A percentile compares a stretch with the other conserved stretches of the same genome.
Conservation (phyloP, 2,888 invertebrate genomes). For the Oscheius sp. region DNA sequence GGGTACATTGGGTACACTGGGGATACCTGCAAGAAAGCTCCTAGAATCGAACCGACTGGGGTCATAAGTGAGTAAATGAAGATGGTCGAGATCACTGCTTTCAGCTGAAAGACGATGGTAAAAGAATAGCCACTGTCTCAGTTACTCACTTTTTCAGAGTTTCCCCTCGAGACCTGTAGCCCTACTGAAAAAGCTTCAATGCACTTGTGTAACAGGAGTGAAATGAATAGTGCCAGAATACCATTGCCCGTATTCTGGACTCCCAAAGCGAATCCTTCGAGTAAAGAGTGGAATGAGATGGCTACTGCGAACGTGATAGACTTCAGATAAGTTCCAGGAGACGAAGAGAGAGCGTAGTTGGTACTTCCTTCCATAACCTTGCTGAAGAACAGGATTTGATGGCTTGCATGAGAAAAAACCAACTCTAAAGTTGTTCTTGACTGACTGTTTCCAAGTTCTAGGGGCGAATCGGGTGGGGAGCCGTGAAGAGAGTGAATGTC, state of each 20-base stretch:
- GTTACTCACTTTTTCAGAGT: slow-evolving; percentile 46
- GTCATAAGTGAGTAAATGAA: slow-evolving; percentile 79
- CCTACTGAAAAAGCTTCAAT: slow-evolving; percentile 79
- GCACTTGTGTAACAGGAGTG: slow-evolving; percentile 75
- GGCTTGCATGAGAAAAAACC: neutral
- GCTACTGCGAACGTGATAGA: slow-evolving; percentile 71
- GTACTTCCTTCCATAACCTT: slow-evolving; percentile 65
- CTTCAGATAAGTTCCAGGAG: slow-evolving; percentile 56
- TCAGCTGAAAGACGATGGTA: slow-evolving; percentile 33
- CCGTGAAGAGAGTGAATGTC: slow-evolving; percentile 11
- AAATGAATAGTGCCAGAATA: slow-evolving; percentile 69
- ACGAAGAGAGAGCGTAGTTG: slow-evolving; percentile 48
- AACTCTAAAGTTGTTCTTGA: slow-evolving; percentile 24
- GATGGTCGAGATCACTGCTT: slow-evolving; percentile 71
- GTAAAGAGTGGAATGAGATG: slow-evolving; percentile 71
- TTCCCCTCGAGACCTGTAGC: slow-evolving; percentile 72
- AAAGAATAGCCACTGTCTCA: no score
- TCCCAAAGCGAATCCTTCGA: slow-evolving; percentile 72
- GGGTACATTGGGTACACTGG: neutral
- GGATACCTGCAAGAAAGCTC: slow-evolving; percentile 50
- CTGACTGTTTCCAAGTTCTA: slow-evolving; percentile 1
- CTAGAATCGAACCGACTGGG: slow-evolving; percentile 78
- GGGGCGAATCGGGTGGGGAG: slow-evolving; percentile 10
- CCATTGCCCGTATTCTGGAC: slow-evolving; percentile 67
- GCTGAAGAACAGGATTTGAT: slow-evolving; percentile 41